Base-by-base conservation (phyloP, 2,113 vertebrate species). In the Epinephelus moara region DNA sequence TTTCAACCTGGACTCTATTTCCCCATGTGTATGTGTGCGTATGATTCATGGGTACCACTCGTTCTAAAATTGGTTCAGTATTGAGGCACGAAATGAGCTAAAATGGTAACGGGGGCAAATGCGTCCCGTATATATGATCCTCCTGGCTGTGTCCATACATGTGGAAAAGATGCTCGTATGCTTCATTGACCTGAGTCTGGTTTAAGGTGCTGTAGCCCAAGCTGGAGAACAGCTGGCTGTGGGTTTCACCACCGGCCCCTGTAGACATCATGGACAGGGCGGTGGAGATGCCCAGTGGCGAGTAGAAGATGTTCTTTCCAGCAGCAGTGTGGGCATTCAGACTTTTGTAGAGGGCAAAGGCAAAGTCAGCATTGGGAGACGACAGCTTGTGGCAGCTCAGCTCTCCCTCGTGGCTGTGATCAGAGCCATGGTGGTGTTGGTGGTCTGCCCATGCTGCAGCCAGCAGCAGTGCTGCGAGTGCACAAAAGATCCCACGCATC, bases 311-410 rank as follows among this genome's bases (percentile, higher is more conserved):
- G 67, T 97, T 96, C 83, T 94, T 90, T 37, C 91, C 85, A 6
- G 85, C 68, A 6, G 79, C 83, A 5, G 85, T 14, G 1, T 78
- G 80, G 12, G 89, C 69, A 1, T 75, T 80, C 73, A 97, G 67
- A 7, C 83, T 85, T 84, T 94, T 96, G 81, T 97, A 98, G 70
- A 99, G 90, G 3, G 92, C 67, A 49, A 97, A 96, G 59, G 92
- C 93, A 64, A 97, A 96, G 75, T 95, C 93, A 55, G 93, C 88
- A 56, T 97, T 98, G n/a, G 72, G 79, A 12, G 59, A 1, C 0
- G 88, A 60, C 7, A 98, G 61, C 59, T 6, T 75, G 42, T 86
- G 13, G 11, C 1, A 37, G 33, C 6, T 37, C 33, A 37, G 33
- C 33, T 37, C 33, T 37, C 33, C 33, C 33, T 37, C 33, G 33